These are phyloP conservation scores for Atherinomorus stipes DNA, from an alignment of 2,113 vertebrate genomes.

Conservation along the genomic window DNA sequence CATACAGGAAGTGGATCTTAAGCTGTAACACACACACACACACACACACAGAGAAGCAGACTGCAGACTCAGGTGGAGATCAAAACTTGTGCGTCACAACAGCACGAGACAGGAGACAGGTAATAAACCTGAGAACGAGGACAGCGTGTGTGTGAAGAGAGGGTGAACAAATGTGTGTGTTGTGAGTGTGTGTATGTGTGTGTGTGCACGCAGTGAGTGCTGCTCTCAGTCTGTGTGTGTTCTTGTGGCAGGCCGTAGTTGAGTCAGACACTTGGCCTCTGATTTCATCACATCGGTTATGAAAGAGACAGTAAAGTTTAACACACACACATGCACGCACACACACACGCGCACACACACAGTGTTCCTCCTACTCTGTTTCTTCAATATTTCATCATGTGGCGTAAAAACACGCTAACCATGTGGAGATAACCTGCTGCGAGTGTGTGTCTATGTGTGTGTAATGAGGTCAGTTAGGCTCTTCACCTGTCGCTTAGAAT, in stretches of 20 bases:
- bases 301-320: constrained; percentile 76
- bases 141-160: constrained; percentile 10
- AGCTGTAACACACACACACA: constrained; percentile 7
- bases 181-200: constrained; percentile 10
- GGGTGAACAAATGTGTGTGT: background rate
- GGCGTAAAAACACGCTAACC: constrained; percentile 73
- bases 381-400: constrained; percentile 81
- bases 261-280: constrained; percentile 79
- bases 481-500: constrained; percentile 45
- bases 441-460: constrained; percentile 28
- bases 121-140: constrained; percentile 45
- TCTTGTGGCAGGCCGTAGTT: constrained; percentile 59
- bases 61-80: constrained; percentile 24
- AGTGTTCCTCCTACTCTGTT: constrained; percentile 60
- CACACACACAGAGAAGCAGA: constrained; percentile 11
- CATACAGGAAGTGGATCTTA: constrained; percentile 30
- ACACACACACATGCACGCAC: constrained; percentile 29
- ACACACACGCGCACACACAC: constrained; percentile 23
- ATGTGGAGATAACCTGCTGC: constrained; percentile 74
- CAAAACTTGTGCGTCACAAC: constrained; percentile 7
- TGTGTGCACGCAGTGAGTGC: constrained; percentile 12
- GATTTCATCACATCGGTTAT: constrained; percentile 79
- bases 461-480: constrained; percentile 52
- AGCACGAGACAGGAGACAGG: constrained; percentile 35
- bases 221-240: constrained; percentile 48